A percentile compares a stretch with the other conserved stretches of the same genome.
These are phyloP conservation scores for Grammomys dolichurus DNA, from an alignment of 2,113 vertebrate genomes.

Conservation along the genomic window DNA sequence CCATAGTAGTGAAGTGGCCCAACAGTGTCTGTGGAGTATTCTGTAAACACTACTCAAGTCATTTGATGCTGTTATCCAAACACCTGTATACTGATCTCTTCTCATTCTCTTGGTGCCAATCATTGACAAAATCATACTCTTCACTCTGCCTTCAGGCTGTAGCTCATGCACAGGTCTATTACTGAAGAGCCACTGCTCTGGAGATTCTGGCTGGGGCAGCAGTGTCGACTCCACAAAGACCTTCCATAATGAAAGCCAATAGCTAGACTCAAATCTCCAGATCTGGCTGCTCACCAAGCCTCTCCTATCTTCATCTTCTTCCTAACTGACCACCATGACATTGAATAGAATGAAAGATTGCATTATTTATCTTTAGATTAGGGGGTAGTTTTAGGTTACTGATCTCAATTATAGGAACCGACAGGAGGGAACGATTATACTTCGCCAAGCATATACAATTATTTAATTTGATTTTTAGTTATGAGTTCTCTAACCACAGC, in stretches of 20 bases:
- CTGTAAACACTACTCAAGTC: neutral
- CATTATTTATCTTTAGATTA: conserved; percentile 30
- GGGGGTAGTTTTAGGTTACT: neutral
- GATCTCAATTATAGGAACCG: conserved; percentile 54
- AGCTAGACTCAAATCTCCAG: accelerated
- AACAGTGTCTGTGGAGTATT: neutral
- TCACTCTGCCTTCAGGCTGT: neutral
- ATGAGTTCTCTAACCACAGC: conserved; percentile 32
- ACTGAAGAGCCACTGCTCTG: neutral
- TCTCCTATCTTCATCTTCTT: neutral
- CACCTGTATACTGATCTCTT: too few species aligned
- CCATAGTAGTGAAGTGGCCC: neutral
- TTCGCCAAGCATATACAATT: conserved; percentile 48
- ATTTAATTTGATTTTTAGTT: conserved; percentile 66
- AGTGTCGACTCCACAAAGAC: neutral
- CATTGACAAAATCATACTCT: neutral
- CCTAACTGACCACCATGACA: neutral
- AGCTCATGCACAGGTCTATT: neutral
- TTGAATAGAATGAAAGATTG: neutral
- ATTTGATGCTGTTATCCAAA: neutral
- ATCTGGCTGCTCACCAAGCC: too few species aligned
- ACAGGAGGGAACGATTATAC: conserved; percentile 27
- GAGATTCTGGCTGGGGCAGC: neutral
- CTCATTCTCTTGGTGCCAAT: neutral
- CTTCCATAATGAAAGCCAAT: neutral